phyloP scores from a whole-genome alignment of 2,888 invertebrate species.

The Dryobotodes eremita region DNA sequence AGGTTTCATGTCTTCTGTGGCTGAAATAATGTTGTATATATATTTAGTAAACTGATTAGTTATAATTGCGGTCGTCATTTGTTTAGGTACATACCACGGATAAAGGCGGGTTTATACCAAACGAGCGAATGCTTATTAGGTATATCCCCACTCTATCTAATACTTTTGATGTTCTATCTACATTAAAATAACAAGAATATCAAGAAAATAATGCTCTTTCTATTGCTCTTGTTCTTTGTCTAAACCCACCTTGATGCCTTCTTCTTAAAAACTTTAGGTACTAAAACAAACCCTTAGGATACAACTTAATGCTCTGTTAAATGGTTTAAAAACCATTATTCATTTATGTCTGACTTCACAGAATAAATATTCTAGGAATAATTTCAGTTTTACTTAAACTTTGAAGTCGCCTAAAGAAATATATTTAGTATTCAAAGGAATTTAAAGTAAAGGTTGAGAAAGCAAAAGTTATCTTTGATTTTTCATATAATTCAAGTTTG shows the following conservation, averaged over 20 bases:
- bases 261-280: constrained; percentile 13
- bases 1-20: constrained; percentile 4
- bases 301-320: constrained; percentile 29
- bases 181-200: background rate
- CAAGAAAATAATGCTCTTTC: background rate
- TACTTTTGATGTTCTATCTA: background rate
- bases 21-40: background rate
- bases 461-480: constrained; percentile 51
- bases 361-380: constrained; percentile 33
- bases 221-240: background rate
- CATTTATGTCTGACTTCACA: constrained; percentile 38
- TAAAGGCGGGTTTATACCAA: background rate
- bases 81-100: background rate
- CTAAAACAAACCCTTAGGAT: constrained; percentile 25
- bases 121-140: background rate
- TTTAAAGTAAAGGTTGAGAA: constrained; percentile 34
- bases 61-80: background rate
- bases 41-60: background rate
- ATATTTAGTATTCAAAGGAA: constrained; percentile 45
- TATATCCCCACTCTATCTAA: background rate
- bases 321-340: constrained; percentile 39
- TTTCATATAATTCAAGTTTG: constrained; percentile 33
- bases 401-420: constrained; percentile 48
- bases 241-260: background rate
- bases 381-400: constrained; percentile 41